phyloP scores from a whole-genome alignment of 2,113 vertebrate species.

The Morone saxatilis region DNA sequence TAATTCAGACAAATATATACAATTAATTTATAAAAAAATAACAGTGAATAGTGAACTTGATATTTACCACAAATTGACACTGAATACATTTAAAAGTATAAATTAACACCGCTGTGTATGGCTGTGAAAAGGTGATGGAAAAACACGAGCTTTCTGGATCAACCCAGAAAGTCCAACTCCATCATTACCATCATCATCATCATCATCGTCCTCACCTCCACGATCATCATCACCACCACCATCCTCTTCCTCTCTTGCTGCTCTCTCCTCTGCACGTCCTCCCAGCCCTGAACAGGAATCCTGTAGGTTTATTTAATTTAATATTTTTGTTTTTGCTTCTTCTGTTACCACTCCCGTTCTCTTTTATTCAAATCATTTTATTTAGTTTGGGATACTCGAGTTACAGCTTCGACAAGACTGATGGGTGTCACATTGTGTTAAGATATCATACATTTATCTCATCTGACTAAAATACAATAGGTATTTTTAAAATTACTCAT shows the following conservation, averaged over 20 bases:
- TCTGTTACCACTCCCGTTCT: neutral
- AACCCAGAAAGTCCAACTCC: slow-evolving; percentile 87
- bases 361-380: neutral
- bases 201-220: slow-evolving; percentile 68
- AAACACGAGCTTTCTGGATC: slow-evolving; percentile 94
- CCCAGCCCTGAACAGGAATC: slow-evolving; percentile 74
- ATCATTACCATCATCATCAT: slow-evolving; percentile 67
- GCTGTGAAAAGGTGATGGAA: slow-evolving; percentile 90
- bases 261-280: slow-evolving; percentile 85
- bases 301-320: slow-evolving; percentile 72
- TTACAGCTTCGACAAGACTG: neutral
- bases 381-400: neutral
- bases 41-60: no score
- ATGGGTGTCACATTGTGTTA: neutral
- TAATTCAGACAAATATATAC: no score
- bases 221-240: slow-evolving; percentile 68
- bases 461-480: no score
- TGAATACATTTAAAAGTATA: neutral
- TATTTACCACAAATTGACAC: neutral
- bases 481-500: neutral
- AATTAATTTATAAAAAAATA: neutral
- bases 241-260: slow-evolving; percentile 75
- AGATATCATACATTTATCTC: no score
- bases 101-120: slow-evolving; percentile 20
- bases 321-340: neutral